phyloP scores from a whole-genome alignment of 2,113 vertebrate species.

The Amblyornis subalaris region DNA sequence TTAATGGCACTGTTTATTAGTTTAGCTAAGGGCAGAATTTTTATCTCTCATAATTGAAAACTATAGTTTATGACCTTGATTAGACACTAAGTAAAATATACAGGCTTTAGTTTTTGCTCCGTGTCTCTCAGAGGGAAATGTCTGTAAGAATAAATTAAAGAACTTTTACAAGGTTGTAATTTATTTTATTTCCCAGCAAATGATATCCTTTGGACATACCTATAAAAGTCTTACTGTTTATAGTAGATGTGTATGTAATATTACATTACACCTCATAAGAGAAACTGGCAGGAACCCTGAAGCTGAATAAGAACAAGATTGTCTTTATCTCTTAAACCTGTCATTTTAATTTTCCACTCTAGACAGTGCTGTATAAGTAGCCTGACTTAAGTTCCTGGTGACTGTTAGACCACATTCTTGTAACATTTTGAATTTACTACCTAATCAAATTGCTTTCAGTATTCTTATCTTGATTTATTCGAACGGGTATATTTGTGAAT shows the following conservation, averaged over 20 bases:
- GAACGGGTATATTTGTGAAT: conserved; percentile 16
- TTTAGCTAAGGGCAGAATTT: conserved; percentile 56
- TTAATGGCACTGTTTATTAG: conserved; percentile 63
- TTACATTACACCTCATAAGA: conserved; percentile 69
- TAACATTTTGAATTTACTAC: conserved; percentile 68
- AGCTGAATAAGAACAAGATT: conserved; percentile 65
- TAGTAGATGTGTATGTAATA: conserved; percentile 67
- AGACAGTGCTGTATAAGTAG: conserved; percentile 29
- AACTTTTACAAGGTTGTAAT: conserved; percentile 66
- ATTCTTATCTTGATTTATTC: conserved; percentile 67
- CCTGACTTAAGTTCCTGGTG: conserved; percentile 60
- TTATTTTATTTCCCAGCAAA: conserved; percentile 70
- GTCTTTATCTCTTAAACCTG: conserved; percentile 74
- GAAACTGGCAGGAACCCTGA: conserved; percentile 64
- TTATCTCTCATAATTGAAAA: conserved; percentile 49
- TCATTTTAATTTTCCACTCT: conserved; percentile 73
- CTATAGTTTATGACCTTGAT: conserved; percentile 42
- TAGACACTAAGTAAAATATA: conserved; percentile 53
- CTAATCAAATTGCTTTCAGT: conserved; percentile 68
- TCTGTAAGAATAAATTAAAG: conserved; percentile 49
- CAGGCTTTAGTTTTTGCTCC: conserved; percentile 20
- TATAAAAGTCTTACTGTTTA: conserved; percentile 73
- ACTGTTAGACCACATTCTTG: conserved; percentile 54
- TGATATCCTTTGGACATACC: conserved; percentile 59
- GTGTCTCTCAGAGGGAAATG: neutral